Evolutionary conservation across 1,140 invertebrate species (phyloP), one percentile per base, ranked within the genome.

Genomic region (Glossosoma conforme): DNA sequence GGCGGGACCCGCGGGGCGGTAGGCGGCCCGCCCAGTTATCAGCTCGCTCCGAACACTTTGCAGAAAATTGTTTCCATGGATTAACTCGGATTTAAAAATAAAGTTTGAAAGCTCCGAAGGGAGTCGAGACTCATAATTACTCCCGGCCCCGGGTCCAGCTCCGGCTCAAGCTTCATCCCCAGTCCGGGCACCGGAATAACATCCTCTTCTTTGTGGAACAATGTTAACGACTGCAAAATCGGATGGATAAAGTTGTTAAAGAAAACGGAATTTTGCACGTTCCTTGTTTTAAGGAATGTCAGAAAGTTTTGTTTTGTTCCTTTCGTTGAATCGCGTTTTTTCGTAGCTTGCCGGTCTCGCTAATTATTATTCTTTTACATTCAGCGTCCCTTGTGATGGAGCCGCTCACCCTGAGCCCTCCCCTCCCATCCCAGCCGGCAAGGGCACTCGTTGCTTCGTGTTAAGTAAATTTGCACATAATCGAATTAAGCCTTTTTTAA

Each of bases 401-500:
- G 41, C 18, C 18, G 28, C 43, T 42, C 30, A 14, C 22, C 37
- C 25, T n/a, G 30, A 13, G 2, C 1, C 36, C 24, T 30, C 42
- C 40, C 20, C 44, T 14, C 25, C 33, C 45, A 17, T 11, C 41
- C 36, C 21, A 15, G 32, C 36, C 22, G 35, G 10, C 28, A 44
- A 24, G 42, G 43, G 41, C 42, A 44, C 49, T 45, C 50, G 38
- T 45, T 18, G 33, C 44, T 32, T 15, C 41, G 53, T 52, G 57
- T 55, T 59, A 59, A 59, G 57, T 59, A 59, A 59, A 59, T 59
- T 59, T 59, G 53, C 57, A 56, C 57, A 59, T 56, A 59, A 59
- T 59, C 52, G 57, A 59, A 56, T 59, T 59, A 59, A 56, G 52
- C 57, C 53, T 59, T 56, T 59, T 56, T 55, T 59, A 55, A 56